phyloP scores from a whole-genome alignment of 2,888 invertebrate species.

The Heteromurus nitidus region DNA sequence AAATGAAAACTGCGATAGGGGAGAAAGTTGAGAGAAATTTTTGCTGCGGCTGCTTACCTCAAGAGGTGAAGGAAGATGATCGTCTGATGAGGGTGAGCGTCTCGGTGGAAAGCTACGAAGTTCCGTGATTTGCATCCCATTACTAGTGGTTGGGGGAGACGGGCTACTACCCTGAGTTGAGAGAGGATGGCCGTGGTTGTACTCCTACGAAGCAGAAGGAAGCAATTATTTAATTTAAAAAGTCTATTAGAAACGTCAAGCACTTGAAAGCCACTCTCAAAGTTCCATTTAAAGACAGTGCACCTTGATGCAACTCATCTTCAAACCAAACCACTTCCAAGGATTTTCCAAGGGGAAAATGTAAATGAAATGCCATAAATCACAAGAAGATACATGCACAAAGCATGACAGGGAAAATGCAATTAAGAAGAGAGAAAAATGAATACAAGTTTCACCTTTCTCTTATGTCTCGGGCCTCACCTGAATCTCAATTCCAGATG shows the following conservation, averaged over 20 bases:
- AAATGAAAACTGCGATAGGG: background rate
- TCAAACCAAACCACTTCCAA: no score
- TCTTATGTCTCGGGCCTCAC: constrained; percentile 29
- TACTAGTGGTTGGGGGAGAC: constrained; percentile 31
- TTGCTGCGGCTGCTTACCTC: constrained; percentile 47
- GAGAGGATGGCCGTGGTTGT: constrained; percentile 38
- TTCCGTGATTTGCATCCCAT: constrained; percentile 66
- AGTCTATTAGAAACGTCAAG: constrained; percentile 35
- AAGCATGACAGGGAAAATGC: background rate
- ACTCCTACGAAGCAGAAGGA: constrained; percentile 55
- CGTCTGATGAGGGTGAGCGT: constrained; percentile 60
- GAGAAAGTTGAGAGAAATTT: constrained; percentile 22
- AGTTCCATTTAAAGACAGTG: no score
- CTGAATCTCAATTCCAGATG: constrained; percentile 62
- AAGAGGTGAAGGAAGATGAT: constrained; percentile 40
- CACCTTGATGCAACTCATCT: no score
- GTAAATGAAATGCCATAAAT: constrained; percentile 11
- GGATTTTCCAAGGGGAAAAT: no score
- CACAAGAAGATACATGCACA: background rate
- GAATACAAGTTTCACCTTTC: background rate
- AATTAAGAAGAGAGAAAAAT: background rate
- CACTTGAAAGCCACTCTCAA: no score
- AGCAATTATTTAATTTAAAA: constrained; percentile 35
- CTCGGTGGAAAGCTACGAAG: constrained; percentile 58
- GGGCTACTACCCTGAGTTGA: constrained; percentile 32